Conservation (phyloP, 1,140 invertebrate species). For the Sminthurinus signatus region DNA sequence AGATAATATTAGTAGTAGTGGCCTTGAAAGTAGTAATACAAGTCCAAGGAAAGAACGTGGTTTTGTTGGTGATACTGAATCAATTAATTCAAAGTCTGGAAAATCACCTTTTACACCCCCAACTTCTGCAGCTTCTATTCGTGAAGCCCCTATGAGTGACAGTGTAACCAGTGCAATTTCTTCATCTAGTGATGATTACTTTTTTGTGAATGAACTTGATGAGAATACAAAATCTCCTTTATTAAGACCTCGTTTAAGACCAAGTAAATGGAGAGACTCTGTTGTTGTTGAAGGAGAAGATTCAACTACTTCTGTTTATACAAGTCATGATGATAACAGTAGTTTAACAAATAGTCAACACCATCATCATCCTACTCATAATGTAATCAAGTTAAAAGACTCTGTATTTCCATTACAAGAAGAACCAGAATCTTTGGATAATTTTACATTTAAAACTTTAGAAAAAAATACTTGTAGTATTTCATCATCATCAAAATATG, state of each 20-base stretch:
- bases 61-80: constrained; percentile 15
- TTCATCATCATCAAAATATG: constrained; percentile 20
- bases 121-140: constrained; percentile 23
- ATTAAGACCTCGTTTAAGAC: background rate
- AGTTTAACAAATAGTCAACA: too few species aligned
- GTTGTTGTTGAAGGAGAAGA: background rate
- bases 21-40: constrained; percentile 21
- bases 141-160: constrained; percentile 18
- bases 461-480: background rate
- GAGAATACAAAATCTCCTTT: constrained; percentile 22
- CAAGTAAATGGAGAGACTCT: constrained; percentile 14
- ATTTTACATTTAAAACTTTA: constrained; percentile 8
- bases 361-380: too few species aligned
- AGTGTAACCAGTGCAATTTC: constrained; percentile 20
- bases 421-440: background rate
- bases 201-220: background rate
- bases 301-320: background rate
- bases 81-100: constrained; percentile 8
- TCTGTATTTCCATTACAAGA: background rate
- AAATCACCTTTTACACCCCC: constrained; percentile 28
- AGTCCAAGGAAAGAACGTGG: constrained; percentile 24
- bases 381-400: background rate
- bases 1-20: constrained; percentile 33
- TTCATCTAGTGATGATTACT: constrained; percentile 25
- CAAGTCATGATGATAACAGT: background rate